Percentiles rank a stretch among this genome's conserved stretches.
Evolutionary conservation across 2,113 vertebrate genomes (phyloP).

Genomic region (Labeo rohita): DNA sequence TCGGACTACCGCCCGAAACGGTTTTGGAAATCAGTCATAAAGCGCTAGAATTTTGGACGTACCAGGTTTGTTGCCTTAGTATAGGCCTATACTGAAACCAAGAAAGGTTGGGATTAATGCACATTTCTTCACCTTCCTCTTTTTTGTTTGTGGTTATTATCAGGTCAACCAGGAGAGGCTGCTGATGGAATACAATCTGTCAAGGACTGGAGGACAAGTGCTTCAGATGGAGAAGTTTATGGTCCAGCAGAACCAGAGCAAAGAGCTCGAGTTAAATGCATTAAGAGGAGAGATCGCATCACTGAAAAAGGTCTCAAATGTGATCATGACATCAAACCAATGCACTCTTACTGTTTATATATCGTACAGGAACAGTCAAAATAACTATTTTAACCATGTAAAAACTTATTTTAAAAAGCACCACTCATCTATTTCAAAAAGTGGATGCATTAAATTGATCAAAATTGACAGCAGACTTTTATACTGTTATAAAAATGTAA

Average conservation of each 20-base stretch:
- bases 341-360: background rate
- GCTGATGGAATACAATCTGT: slow-evolving; percentile 86
- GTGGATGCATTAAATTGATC: background rate
- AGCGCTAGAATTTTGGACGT: slow-evolving; percentile 87
- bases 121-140: background rate
- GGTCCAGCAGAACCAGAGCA: slow-evolving; percentile 85
- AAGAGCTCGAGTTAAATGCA: slow-evolving; percentile 81
- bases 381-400: background rate
- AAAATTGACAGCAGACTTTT: background rate
- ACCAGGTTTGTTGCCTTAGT: slow-evolving; percentile 76
- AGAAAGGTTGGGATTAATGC: background rate
- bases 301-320: slow-evolving; percentile 80
- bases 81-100: background rate
- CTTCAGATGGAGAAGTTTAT: slow-evolving; percentile 87
- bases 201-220: slow-evolving; percentile 79
- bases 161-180: slow-evolving; percentile 88
- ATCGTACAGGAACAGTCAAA: background rate
- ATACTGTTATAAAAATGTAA: background rate
- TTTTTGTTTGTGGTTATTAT: background rate
- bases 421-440: background rate
- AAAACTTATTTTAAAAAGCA: background rate
- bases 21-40: slow-evolving; percentile 85
- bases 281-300: slow-evolving; percentile 84
- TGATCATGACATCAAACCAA: background rate
- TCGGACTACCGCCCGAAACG: slow-evolving; percentile 83